A percentile compares a stretch with the other conserved stretches of the same genome.
Evolutionary conservation across 2,113 vertebrate species (phyloP).

Genomic region (Eolophus roseicapilla): DNA sequence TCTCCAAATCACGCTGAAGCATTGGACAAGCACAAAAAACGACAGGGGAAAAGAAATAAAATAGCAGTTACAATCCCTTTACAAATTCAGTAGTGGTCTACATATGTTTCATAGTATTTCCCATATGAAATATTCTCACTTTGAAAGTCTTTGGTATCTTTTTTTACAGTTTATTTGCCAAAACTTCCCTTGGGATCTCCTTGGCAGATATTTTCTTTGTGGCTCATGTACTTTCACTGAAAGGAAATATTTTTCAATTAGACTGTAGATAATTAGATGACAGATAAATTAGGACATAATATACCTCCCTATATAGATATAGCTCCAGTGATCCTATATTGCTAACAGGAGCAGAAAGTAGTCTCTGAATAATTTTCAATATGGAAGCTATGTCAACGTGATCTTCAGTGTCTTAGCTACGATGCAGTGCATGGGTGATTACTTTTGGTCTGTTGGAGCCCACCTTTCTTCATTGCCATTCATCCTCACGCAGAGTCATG

Average conservation of each 20-base stretch:
- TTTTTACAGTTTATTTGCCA: conserved; percentile 54
- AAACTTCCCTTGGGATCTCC: conserved; percentile 25
- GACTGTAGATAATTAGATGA: conserved; percentile 48
- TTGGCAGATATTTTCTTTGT: conserved; percentile 62
- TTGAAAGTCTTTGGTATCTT: conserved; percentile 11
- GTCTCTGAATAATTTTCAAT: not conserved
- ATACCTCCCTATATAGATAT: not conserved
- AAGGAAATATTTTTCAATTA: conserved; percentile 65
- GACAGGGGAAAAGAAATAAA: not conserved
- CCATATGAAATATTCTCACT: conserved; percentile 1
- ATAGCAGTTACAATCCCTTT: not conserved
- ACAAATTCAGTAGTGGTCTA: not conserved
- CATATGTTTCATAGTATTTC: not conserved
- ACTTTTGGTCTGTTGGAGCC: not conserved
- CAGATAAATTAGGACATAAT: conserved; percentile 58
- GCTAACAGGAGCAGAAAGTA: not conserved
- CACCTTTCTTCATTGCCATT: not conserved
- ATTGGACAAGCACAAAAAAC: not conserved
- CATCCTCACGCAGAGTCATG: not conserved
- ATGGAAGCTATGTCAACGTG: not conserved
- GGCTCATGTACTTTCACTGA: conserved; percentile 42
- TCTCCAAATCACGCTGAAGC: not conserved
- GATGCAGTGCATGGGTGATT: not conserved
- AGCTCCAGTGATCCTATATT: not conserved
- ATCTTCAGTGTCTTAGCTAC: not conserved